phyloP scores from a whole-genome alignment of 2,797 vertebrate species.

The Hydrocynus forskahlii region DNA sequence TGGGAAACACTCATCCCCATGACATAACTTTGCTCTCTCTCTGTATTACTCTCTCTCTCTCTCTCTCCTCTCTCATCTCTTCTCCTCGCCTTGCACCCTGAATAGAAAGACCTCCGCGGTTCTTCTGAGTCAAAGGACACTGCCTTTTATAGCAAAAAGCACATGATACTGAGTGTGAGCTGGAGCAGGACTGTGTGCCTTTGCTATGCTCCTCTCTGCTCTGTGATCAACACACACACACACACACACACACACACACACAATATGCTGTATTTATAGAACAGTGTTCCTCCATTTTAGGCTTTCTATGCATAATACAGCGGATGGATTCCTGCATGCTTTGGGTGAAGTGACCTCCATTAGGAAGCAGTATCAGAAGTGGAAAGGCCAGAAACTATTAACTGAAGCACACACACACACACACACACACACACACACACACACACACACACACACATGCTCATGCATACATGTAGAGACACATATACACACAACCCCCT shows the following conservation, averaged over 20 bases:
- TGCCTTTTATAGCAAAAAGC: constrained; percentile 47
- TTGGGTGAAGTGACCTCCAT: constrained; percentile 70
- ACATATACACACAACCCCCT: background rate
- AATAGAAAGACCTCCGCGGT: constrained; percentile 23
- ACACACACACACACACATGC: background rate
- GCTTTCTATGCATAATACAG: constrained; percentile 72
- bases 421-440: background rate
- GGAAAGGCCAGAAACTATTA: constrained; percentile 56
- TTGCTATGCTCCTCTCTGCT: constrained; percentile 31
- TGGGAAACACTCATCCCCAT: constrained; percentile 7
- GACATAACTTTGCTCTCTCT: background rate
- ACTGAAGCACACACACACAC: constrained; percentile 2
- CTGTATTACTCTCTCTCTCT: too few species aligned
- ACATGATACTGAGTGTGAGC: constrained; percentile 31
- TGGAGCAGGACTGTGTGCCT: constrained; percentile 22
- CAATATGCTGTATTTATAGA: constrained; percentile 78
- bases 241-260: constrained; percentile 24
- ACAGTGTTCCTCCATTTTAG: constrained; percentile 67
- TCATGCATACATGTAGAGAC: background rate
- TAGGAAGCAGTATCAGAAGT: constrained; percentile 61
- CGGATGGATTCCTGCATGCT: constrained; percentile 69
- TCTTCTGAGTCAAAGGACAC: constrained; percentile 46
- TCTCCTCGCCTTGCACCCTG: constrained; percentile 28
- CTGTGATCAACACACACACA: too few species aligned
- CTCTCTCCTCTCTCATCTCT: too few species aligned